Conservation (phyloP, 1,140 invertebrate genomes). For the Micrasema longulum region DNA sequence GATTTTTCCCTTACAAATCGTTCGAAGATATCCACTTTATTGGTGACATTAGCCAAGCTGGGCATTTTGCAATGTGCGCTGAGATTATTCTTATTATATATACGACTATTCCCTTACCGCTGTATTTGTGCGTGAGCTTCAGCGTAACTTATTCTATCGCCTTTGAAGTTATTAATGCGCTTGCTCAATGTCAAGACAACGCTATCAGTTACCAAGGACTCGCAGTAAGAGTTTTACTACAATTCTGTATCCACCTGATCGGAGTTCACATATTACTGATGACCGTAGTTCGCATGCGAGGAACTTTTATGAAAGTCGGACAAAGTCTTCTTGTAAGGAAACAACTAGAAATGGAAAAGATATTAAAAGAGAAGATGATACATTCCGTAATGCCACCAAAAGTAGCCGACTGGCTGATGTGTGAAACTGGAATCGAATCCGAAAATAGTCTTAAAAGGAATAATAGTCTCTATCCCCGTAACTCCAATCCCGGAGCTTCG, state of each 20-base stretch:
- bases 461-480: slow-evolving; percentile 63
- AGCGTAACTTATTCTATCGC: slow-evolving; percentile 83
- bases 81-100: slow-evolving; percentile 92
- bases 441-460: slow-evolving; percentile 63
- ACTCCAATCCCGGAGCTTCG: slow-evolving; percentile 70
- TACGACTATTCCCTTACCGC: slow-evolving; percentile 90
- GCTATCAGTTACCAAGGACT: slow-evolving; percentile 71
- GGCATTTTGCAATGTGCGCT: slow-evolving; percentile 86
- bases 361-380: slow-evolving; percentile 97
- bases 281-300: slow-evolving; percentile 91
- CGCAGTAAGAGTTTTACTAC: slow-evolving; percentile 82
- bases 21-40: slow-evolving; percentile 46
- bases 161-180: slow-evolving; percentile 78
- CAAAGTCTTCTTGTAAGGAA: slow-evolving; percentile 88
- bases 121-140: slow-evolving; percentile 85
- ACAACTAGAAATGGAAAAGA: slow-evolving; percentile 93
- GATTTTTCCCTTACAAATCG: slow-evolving; percentile 48
- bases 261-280: slow-evolving; percentile 94
- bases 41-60: slow-evolving; percentile 78
- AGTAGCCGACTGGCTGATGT: slow-evolving; percentile 89
- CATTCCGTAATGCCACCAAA: slow-evolving; percentile 96
- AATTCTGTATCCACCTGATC: slow-evolving; percentile 91
- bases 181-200: slow-evolving; percentile 62
- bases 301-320: slow-evolving; percentile 97
- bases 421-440: slow-evolving; percentile 73